phyloP scores from a whole-genome alignment of 2,797 vertebrate species.

The Sebastes nivosus region DNA sequence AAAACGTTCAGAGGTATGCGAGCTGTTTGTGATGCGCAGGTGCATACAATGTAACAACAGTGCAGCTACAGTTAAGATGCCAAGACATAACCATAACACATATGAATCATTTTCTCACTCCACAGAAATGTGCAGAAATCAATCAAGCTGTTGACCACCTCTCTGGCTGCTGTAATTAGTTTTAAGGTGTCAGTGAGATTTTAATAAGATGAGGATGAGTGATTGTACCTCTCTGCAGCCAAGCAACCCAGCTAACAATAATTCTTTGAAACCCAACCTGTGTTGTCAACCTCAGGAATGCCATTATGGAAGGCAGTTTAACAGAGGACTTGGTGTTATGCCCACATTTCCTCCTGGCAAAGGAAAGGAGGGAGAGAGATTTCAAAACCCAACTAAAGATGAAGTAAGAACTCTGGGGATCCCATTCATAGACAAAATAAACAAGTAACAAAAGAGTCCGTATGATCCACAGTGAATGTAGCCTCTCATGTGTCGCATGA shows the following conservation, averaged over 20 bases:
- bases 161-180: constrained; percentile 28
- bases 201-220: constrained; percentile 35
- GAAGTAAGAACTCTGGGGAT: constrained; percentile 6
- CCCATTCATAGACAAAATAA: constrained; percentile 8
- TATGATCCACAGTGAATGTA: background rate
- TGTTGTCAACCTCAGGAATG: constrained; percentile 46
- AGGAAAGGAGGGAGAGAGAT: constrained; percentile 9
- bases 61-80: background rate
- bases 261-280: constrained; percentile 20
- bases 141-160: constrained; percentile 12
- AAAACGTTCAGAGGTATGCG: constrained; percentile 20
- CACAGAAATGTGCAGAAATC: constrained; percentile 5
- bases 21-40: constrained; percentile 13
- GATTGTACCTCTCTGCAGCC: constrained; percentile 28
- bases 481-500: background rate
- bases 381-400: constrained; percentile 17
- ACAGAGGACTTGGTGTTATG: constrained; percentile 48
- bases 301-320: constrained; percentile 42
- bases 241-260: constrained; percentile 5
- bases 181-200: constrained; percentile 33
- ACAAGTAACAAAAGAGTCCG: background rate
- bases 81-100: background rate
- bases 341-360: constrained; percentile 25
- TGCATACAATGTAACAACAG: constrained; percentile 2
- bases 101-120: background rate